phyloP scores from a whole-genome alignment of 1,140 invertebrate species.

The Zaprionus camerounensis region DNA sequence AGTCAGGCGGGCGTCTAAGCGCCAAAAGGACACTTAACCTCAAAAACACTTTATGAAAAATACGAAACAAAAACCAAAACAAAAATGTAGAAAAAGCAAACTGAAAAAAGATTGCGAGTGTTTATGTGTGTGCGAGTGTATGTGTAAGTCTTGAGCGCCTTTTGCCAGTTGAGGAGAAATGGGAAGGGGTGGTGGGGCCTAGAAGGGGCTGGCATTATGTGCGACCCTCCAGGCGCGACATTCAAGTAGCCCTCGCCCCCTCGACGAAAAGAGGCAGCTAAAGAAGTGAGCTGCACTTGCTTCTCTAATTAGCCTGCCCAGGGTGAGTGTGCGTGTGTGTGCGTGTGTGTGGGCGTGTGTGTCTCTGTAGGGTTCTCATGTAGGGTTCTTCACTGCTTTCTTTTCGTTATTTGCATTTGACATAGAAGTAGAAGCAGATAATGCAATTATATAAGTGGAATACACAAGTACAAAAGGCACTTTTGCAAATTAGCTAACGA shows the following conservation, averaged over 20 bases:
- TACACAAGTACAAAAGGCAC: conserved; percentile 72
- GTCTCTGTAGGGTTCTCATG: conserved; percentile 32
- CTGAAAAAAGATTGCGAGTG: conserved; percentile 45
- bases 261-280: conserved; percentile 50
- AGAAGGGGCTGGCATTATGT: conserved; percentile 52
- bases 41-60: conserved; percentile 77
- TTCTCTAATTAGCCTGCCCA: conserved; percentile 66
- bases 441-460: conserved; percentile 80
- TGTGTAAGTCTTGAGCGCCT: conserved; percentile 75
- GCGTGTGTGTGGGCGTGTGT: conserved; percentile 1
- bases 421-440: conserved; percentile 68
- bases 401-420: conserved; percentile 74
- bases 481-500: conserved; percentile 75
- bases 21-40: conserved; percentile 82
- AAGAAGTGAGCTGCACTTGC: conserved; percentile 56
- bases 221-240: conserved; percentile 52
- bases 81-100: conserved; percentile 27
- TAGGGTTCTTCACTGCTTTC: conserved; percentile 54
- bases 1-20: conserved; percentile 38
- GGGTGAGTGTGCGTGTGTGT: conserved; percentile 19
- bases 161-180: conserved; percentile 52
- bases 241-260: conserved; percentile 70
- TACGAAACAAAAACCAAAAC: conserved; percentile 47
- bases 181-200: conserved; percentile 2
- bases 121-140: conserved; percentile 13